Conservation (phyloP, 1,140 invertebrate species). For the Popillia japonica region DNA sequence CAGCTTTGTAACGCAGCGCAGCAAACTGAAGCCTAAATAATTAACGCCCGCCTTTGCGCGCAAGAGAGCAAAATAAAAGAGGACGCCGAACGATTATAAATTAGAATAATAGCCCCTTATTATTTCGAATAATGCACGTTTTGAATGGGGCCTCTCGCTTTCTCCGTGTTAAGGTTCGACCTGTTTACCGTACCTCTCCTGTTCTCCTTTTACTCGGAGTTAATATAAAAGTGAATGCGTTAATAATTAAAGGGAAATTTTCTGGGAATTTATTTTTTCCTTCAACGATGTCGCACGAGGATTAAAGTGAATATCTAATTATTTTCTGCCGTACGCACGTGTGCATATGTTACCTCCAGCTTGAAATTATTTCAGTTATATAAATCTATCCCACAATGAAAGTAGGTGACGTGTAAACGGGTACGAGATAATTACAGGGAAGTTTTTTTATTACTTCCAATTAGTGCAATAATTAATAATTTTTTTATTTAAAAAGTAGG, state of each 20-base stretch:
- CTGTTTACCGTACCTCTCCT: not conserved
- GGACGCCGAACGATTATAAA: slow-evolving; percentile 27
- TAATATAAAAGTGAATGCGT: slow-evolving; percentile 10
- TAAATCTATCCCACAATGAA: no score
- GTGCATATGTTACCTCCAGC: not conserved
- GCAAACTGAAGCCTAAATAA: slow-evolving; percentile 1
- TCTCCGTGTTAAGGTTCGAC: not conserved
- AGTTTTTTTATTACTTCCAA: no score
- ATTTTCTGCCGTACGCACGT: not conserved
- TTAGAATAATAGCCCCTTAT: slow-evolving; percentile 26
- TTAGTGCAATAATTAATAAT: no score
- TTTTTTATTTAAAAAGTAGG: no score
- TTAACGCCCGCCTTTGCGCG: slow-evolving; percentile 8
- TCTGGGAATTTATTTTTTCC: not conserved
- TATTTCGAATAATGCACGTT: slow-evolving; percentile 17
- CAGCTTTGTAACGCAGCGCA: not conserved
- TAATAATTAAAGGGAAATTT: slow-evolving; percentile 26
- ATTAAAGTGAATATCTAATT: slow-evolving; percentile 25
- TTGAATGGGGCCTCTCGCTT: not conserved
- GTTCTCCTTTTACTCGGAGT: not conserved
- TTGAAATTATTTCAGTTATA: not conserved
- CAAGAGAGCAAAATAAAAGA: slow-evolving; percentile 5
- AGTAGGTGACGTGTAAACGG: no score
- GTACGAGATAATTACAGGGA: no score
- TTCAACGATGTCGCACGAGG: not conserved